Conservation (phyloP, 2,113 vertebrate species). For the Lipotes vexillifer region DNA sequence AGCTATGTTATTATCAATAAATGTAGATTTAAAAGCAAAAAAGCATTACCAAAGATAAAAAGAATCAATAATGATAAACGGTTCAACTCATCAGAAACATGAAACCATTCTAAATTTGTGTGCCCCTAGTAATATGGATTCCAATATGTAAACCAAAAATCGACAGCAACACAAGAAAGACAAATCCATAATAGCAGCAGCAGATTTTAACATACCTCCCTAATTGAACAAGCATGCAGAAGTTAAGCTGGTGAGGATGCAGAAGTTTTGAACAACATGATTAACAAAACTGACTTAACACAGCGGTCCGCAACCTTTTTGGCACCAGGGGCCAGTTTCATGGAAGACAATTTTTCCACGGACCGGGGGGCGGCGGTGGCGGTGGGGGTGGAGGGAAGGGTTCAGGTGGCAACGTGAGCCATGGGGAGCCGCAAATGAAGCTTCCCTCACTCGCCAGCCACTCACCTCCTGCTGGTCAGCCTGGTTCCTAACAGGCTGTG, state of each 20-base stretch:
- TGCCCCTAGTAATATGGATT: background rate
- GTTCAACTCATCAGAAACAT: slow-evolving; percentile 1
- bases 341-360: no score
- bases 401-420: no score
- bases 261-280: background rate
- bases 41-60: background rate
- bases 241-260: background rate
- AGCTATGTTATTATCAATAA: background rate
- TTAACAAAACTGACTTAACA: background rate
- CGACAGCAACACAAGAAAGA: background rate
- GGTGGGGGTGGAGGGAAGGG: no score
- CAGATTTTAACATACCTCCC: background rate
- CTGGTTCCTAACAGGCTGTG: no score
- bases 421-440: no score
- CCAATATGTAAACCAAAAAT: background rate
- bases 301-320: no score
- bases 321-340: no score
- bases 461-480: no score
- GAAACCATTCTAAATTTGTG: background rate
- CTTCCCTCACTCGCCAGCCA: no score
- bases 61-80: background rate
- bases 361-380: no score
- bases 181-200: background rate
- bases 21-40: background rate
- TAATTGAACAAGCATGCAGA: background rate